Base-by-base conservation (phyloP, 2,113 vertebrate genomes). In the Australoheros scitulus region DNA sequence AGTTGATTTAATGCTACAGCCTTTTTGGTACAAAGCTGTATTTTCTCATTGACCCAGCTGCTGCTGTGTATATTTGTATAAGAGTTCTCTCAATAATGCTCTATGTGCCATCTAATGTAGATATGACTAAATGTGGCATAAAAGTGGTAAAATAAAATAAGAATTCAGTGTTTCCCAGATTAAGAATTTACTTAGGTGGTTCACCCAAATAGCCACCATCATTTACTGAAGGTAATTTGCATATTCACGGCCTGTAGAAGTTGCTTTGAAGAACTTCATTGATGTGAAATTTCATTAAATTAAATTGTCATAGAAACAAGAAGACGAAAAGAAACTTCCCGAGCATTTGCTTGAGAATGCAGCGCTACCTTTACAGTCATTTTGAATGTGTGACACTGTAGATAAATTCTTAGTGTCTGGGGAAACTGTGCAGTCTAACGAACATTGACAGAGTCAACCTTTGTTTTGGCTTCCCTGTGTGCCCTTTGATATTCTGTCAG, bases 41-140 rank as follows among this genome's bases (percentile, higher is more conserved):
- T 64, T 38, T 78, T 87, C 4, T 43, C 29, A n/a, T 83, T 61
- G 52, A 11, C 34, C 2, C 26, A 64, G 41, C 83, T 75, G 64
- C 52, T 84, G 17, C 72, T 86, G 14, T 59, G 22, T 77, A 34
- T 90, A 61, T 85, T 0, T 82, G 32, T 50, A 76, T 81, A 22
- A 72, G 7, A 13, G 15, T 61, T 75, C 74, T 60, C 18, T 85
- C 26, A 81, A 74, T 24, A 70, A 79, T 82, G 26, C 61, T 63
- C 2, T 24, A 17, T 82, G 84, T 92, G 85, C 87, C 90, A 92
- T 87, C 41, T 63, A 29, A 70, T 87, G n/a, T 78, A 79, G 60
- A 65, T 64, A 52, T 56, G 32, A 64, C 55, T 43, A 24, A 81
- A 80, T 79, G 50, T 75, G 81, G 80, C 75, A 77, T 70, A 61